Conservation (phyloP, 2,113 vertebrate genomes). For the Rhagologus leucostigma region DNA sequence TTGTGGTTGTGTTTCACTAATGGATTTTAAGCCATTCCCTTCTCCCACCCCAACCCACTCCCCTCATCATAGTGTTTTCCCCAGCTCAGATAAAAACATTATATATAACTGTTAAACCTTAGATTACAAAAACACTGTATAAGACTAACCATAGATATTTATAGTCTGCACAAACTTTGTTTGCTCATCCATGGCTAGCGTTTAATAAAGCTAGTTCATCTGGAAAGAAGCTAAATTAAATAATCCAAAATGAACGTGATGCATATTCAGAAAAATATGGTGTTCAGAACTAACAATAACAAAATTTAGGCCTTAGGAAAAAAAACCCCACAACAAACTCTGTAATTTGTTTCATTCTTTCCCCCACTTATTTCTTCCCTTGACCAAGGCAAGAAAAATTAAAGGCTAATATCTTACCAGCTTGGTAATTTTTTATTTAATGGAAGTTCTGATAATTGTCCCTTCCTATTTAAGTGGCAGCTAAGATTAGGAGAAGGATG, state of each 20-base stretch:
- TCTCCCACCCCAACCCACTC: rapidly evolving
- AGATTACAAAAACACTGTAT: constrained; percentile 58
- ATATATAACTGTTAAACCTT: constrained; percentile 58
- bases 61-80: neutral
- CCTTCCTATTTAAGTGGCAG: neutral
- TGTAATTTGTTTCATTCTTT: neutral
- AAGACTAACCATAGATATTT: constrained; percentile 74
- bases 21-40: neutral
- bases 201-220: constrained; percentile 79
- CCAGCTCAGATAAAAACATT: constrained; percentile 44
- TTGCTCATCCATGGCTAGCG: constrained; percentile 73
- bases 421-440: neutral
- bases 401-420: neutral
- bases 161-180: constrained; percentile 70
- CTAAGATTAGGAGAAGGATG: neutral
- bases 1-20: neutral
- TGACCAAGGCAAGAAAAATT: neutral
- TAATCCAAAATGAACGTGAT: constrained; percentile 70
- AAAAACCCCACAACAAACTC: neutral
- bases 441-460: neutral
- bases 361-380: neutral
- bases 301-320: constrained; percentile 20
- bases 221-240: constrained; percentile 80
- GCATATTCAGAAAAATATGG: constrained; percentile 69
- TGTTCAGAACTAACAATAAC: constrained; percentile 55